A percentile compares a stretch with the other conserved stretches of the same genome.
Conservation (phyloP, 2,888 invertebrate genomes). For the Dynastes hyllus region DNA sequence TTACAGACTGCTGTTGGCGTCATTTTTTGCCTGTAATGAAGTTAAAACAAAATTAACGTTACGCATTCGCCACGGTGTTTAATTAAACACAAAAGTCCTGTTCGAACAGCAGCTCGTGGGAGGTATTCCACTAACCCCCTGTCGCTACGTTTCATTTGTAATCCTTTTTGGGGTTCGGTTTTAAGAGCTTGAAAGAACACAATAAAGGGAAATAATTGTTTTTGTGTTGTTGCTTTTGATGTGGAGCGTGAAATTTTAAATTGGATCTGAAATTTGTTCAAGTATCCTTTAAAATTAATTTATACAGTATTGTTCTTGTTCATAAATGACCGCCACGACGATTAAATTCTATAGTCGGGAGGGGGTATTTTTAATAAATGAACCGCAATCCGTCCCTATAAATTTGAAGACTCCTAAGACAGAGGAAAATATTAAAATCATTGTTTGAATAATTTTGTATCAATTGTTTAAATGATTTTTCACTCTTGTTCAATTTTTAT, state of each 20-base stretch:
- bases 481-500: too few relatives aligned
- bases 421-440: too few relatives aligned
- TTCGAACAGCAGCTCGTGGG: too few relatives aligned
- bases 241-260: slow-evolving; percentile 7
- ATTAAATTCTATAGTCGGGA: too few relatives aligned
- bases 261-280: slow-evolving; percentile 12
- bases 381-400: too few relatives aligned
- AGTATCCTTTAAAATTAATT: too few relatives aligned
- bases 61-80: slow-evolving; percentile 18
- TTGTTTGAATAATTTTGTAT: too few relatives aligned
- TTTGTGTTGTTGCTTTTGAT: neutral
- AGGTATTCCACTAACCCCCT: neutral
- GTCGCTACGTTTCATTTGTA: neutral
- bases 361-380: too few relatives aligned
- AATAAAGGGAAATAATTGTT: slow-evolving; percentile 10
- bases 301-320: too few relatives aligned
- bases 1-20: neutral
- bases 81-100: slow-evolving; percentile 13
- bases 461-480: too few relatives aligned
- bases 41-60: slow-evolving; percentile 29
- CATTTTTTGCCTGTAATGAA: slow-evolving; percentile 23
- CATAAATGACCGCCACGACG: neutral
- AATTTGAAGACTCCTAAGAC: too few relatives aligned
- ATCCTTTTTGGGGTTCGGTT: too few relatives aligned
- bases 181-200: slow-evolving; percentile 3